Conservation (phyloP, 2,888 invertebrate species). For the Eumacrocentrus americanus region DNA sequence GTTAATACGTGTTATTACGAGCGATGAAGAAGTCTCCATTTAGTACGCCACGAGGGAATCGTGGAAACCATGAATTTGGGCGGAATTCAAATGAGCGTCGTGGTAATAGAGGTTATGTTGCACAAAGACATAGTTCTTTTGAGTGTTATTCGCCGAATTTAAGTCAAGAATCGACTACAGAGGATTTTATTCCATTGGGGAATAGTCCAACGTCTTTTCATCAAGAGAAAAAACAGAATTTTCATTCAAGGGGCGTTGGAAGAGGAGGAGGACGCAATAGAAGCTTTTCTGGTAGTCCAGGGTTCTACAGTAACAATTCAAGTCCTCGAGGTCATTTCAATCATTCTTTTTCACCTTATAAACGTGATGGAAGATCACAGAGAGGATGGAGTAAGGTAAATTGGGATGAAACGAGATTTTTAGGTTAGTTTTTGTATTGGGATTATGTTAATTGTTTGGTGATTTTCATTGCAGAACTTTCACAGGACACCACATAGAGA, state of each 20-base stretch:
- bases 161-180: constrained; percentile 21
- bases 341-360: constrained; percentile 13
- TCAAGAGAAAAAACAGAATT: constrained; percentile 24
- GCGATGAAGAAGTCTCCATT: constrained; percentile 53
- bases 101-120: constrained; percentile 39
- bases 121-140: constrained; percentile 26
- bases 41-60: constrained; percentile 43
- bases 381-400: constrained; percentile 35
- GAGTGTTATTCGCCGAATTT: constrained; percentile 33
- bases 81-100: constrained; percentile 36
- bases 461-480: constrained; percentile 38
- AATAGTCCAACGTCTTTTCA: constrained; percentile 34
- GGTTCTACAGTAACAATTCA: constrained; percentile 33
- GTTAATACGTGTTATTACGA: too few species aligned
- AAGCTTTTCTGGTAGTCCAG: constrained; percentile 38
- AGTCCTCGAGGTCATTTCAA: constrained; percentile 11
- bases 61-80: constrained; percentile 29
- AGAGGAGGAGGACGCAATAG: constrained; percentile 27
- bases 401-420: too few species aligned
- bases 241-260: too few species aligned
- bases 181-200: constrained; percentile 48
- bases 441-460: too few species aligned
- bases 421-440: too few species aligned
- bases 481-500: constrained; percentile 16
- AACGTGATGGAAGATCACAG: neutral